Conservation (phyloP, 2,113 vertebrate genomes). For the Corapipo altera region DNA sequence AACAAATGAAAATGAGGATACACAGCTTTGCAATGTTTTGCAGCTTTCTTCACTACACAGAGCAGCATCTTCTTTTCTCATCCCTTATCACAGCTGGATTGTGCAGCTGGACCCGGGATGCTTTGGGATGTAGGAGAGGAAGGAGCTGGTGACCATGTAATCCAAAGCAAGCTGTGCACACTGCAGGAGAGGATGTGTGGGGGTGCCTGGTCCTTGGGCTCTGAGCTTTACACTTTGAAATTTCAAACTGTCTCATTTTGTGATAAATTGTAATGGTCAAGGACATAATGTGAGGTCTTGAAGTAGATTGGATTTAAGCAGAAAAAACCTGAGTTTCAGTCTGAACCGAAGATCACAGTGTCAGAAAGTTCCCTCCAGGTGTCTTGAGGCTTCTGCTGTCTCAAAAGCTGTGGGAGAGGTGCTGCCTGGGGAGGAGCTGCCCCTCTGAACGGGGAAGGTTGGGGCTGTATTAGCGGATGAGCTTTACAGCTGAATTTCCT, state of each 20-base stretch:
- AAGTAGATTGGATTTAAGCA: not conserved
- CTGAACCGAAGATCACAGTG: not conserved
- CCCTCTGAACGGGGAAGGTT: rapidly evolving
- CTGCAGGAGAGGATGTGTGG: not conserved
- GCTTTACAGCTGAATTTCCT: not conserved
- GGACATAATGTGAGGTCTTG: not conserved
- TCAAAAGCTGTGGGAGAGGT: not conserved
- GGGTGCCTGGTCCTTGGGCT: not conserved
- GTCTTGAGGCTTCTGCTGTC: not conserved
- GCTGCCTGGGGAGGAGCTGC: not conserved
- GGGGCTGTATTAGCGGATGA: not conserved
- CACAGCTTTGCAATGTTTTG: not conserved
- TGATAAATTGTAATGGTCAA: not conserved
- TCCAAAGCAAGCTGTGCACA: not conserved
- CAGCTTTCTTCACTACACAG: not conserved
- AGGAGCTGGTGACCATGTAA: not conserved
- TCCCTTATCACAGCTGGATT: not conserved
- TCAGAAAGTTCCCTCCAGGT: not conserved
- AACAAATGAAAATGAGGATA: not conserved
- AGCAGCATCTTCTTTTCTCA: not conserved
- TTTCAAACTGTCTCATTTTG: not conserved
- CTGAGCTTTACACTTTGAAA: not conserved
- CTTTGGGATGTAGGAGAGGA: not conserved
- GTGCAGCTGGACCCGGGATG: not conserved
- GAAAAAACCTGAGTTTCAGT: not conserved